Percentiles rank a stretch among this genome's conserved stretches.
phyloP scores from a whole-genome alignment of 2,797 vertebrate genomes.

The Crenuchus spilurus region DNA sequence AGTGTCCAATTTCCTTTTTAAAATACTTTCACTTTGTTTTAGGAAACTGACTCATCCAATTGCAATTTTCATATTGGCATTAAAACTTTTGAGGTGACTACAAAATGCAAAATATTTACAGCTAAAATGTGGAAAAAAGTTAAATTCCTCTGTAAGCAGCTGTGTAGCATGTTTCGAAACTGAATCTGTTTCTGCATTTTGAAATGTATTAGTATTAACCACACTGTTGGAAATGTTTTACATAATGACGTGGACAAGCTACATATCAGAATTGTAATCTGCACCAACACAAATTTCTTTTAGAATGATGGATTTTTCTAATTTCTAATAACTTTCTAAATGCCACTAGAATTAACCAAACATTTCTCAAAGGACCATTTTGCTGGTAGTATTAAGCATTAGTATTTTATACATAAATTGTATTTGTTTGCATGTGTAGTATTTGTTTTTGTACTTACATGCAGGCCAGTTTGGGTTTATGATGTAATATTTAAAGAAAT shows the following conservation, averaged over 20 bases:
- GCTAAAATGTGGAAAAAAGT: no score
- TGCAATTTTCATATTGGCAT: no score
- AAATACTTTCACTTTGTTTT: no score
- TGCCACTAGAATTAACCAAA: slow-evolving; percentile 33
- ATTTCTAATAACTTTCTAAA: slow-evolving; percentile 18
- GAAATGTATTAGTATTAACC: neutral
- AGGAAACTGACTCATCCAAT: no score
- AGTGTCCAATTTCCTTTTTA: no score
- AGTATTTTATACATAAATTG: slow-evolving; percentile 30
- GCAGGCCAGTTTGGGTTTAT: slow-evolving; percentile 45
- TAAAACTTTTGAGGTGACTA: no score
- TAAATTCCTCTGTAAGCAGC: no score
- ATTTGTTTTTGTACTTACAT: slow-evolving; percentile 44
- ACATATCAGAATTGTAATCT: neutral
- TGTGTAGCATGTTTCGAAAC: no score
- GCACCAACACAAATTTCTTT: slow-evolving; percentile 28
- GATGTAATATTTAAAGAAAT: slow-evolving; percentile 44
- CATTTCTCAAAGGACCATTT: slow-evolving; percentile 38
- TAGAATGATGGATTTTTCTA: slow-evolving; percentile 20
- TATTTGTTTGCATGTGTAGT: slow-evolving; percentile 41
- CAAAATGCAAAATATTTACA: no score
- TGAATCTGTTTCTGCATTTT: no score
- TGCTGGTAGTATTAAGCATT: slow-evolving; percentile 21
- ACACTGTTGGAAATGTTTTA: neutral
- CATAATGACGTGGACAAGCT: no score